phyloP scores from a whole-genome alignment of 23 tunicate genomes.

The Styela plicata region DNA sequence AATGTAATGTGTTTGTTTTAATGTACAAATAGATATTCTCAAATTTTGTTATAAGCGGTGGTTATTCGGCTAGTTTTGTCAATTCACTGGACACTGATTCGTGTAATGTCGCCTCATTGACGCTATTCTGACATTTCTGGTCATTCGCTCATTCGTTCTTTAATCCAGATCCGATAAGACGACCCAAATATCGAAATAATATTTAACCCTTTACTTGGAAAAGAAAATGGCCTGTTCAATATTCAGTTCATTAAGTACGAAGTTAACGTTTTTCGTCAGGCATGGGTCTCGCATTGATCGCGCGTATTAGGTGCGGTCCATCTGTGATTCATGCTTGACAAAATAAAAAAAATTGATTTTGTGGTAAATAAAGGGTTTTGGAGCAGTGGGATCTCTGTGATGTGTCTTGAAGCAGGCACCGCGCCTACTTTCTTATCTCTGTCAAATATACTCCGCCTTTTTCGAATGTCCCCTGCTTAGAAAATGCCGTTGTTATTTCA shows the following conservation, averaged over 20 bases:
- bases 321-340: too few relatives aligned
- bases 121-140: not conserved
- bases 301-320: too few relatives aligned
- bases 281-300: too few relatives aligned
- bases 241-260: too few relatives aligned
- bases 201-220: not conserved
- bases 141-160: not conserved
- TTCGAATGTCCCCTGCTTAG: not conserved
- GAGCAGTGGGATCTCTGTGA: conserved; percentile 8
- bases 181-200: not conserved
- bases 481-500: not conserved
- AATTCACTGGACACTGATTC: not conserved
- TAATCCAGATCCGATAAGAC: not conserved
- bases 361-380: not conserved
- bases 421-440: conserved; percentile 31
- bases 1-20: too few relatives aligned
- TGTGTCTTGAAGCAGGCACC: conserved; percentile 14
- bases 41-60: too few relatives aligned
- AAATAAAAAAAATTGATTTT: too few relatives aligned
- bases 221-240: too few relatives aligned
- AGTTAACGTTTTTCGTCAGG: too few relatives aligned
- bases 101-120: not conserved
- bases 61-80: too few relatives aligned
- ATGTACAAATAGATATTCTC: too few relatives aligned
- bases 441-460: conserved; percentile 8